Evolutionary conservation across 2,888 invertebrate genomes (phyloP), one percentile per base, ranked within the genome.

Genomic region (Yponomeuta malinellus): DNA sequence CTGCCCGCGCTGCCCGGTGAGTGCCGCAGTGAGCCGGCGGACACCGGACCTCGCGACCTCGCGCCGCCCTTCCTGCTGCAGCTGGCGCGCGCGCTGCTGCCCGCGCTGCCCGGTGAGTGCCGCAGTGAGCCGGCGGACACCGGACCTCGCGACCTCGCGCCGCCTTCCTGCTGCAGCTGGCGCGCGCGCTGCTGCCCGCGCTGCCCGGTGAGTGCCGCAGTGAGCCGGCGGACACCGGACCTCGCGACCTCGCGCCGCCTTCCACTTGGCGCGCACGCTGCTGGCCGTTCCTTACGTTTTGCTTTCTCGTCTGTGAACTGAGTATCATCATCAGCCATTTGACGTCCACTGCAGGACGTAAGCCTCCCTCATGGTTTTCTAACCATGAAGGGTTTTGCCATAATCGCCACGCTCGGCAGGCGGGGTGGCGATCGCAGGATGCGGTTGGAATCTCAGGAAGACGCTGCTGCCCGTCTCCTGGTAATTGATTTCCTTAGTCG

Each of bases 51-150:
- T 23, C 23, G 23, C 23, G 23, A 23, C 81, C 87, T 97, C 0
- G 95, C 96, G 0, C 93, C 96, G 73, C 95, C 95, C 0, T 96
- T 96, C 88, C 86, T 96, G 68, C 80, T 93, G 78, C 93, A 92
- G 43, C 83, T 96, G 71, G 92, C 93, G 0, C 86, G 93, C 95
- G 23, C 95, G 74, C 84, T 96, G 74, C 86, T 94, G 65, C 94
- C 94, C 71, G 94, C 95, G 4, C 84, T 95, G 79, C 95, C 94
- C 0, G 90, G 92, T 80, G 77, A 83, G 52, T 2, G 2, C 12
- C 6, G 8, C 10, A 52, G 10, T 5, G 3, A 2, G 52, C 23
- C 23, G 23, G 23, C 23, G 23, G 23, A 23, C 23, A 23, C 23
- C 23, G 23, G 23, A 23, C 23, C 23, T 23, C 23, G 23, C 23